Conservation (phyloP, 2,797 vertebrate species). For the Sebastes cheni region DNA sequence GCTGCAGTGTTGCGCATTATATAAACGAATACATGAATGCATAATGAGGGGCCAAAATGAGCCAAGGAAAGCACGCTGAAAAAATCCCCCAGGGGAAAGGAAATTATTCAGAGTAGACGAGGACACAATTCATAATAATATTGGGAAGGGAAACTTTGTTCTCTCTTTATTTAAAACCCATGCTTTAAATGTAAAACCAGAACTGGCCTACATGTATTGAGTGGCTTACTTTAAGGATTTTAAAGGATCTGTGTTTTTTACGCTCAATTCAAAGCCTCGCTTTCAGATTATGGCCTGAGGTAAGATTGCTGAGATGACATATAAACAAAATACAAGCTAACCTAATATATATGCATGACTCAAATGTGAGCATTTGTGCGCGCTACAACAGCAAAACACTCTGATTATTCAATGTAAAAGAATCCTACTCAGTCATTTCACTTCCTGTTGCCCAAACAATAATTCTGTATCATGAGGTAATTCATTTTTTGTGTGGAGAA, state of each 20-base stretch:
- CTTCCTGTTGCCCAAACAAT: conserved; percentile 62
- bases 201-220: conserved; percentile 35
- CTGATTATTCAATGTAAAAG: conserved; percentile 30
- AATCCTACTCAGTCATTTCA: conserved; percentile 39
- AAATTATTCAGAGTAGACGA: conserved; percentile 73
- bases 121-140: conserved; percentile 73
- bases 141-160: conserved; percentile 55
- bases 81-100: conserved; percentile 62
- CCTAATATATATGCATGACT: conserved; percentile 6
- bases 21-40: conserved; percentile 76
- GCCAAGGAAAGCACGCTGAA: conserved; percentile 69
- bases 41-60: conserved; percentile 76
- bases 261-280: conserved; percentile 15
- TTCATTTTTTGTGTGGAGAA: conserved; percentile 67
- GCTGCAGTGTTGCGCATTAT: conserved; percentile 65
- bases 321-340: conserved; percentile 18
- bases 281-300: conserved; percentile 37
- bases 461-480: conserved; percentile 68
- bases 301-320: conserved; percentile 19
- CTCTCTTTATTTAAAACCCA: conserved; percentile 52
- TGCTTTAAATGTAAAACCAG: conserved; percentile 58
- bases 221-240: conserved; percentile 46
- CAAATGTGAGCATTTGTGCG: conserved; percentile 8
- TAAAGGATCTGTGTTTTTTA: conserved; percentile 19
- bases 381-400: neutral